These are phyloP conservation scores for Leuctra nigra DNA, from an alignment of 2,888 invertebrate species.

Conservation along the genomic window DNA sequence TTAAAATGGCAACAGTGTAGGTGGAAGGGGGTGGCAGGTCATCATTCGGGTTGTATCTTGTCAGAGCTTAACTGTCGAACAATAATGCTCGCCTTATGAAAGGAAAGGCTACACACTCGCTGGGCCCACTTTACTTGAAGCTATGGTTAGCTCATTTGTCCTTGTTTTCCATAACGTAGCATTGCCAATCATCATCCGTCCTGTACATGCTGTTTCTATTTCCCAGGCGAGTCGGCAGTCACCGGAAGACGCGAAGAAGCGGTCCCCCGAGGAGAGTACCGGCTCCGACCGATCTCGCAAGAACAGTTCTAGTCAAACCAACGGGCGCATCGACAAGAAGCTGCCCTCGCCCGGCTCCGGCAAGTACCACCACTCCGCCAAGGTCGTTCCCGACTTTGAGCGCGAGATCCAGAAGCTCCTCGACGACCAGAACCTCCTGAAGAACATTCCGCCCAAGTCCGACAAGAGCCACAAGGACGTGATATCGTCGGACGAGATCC, in stretches of 20 bases:
- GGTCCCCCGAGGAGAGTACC: slow-evolving; percentile 13
- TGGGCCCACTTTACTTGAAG: too few relatives aligned
- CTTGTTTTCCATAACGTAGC: too few relatives aligned
- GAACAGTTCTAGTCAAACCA: slow-evolving; percentile 53
- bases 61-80: too few relatives aligned
- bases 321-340: slow-evolving; percentile 12
- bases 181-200: too few relatives aligned
- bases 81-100: too few relatives aligned
- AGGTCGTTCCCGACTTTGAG: slow-evolving; percentile 54
- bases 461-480: slow-evolving; percentile 55
- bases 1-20: too few relatives aligned
- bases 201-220: too few relatives aligned
- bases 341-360: slow-evolving; percentile 17
- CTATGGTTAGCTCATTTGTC: too few relatives aligned
- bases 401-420: slow-evolving; percentile 71
- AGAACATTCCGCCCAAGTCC: slow-evolving; percentile 53
- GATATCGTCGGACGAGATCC: slow-evolving; percentile 44
- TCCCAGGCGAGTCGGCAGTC: not conserved
- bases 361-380: slow-evolving; percentile 19
- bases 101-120: too few relatives aligned
- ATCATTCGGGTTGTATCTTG: too few relatives aligned
- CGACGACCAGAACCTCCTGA: slow-evolving; percentile 61
- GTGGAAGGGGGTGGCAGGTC: too few relatives aligned
- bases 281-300: slow-evolving; percentile 12
- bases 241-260: not conserved